These are phyloP conservation scores for Cephus rjabovi DNA, from an alignment of 2,888 invertebrate genomes.

Conservation along the genomic window DNA sequence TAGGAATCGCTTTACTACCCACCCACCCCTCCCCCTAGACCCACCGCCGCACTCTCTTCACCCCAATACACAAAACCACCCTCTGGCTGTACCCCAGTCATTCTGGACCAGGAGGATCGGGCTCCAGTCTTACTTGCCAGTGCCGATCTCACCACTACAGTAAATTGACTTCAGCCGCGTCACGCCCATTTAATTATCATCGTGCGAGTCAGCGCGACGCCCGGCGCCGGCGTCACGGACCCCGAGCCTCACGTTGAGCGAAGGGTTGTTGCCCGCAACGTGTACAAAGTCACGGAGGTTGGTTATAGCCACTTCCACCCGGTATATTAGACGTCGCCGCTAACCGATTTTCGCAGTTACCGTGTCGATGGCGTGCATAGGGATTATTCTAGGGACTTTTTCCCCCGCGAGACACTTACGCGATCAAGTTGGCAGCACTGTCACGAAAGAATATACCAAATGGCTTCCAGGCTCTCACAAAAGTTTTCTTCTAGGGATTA, in stretches of 20 bases:
- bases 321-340: too few relatives aligned
- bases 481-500: too few relatives aligned
- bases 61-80: not conserved
- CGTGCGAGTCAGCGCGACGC: constrained; percentile 9
- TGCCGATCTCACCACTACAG: constrained; percentile 10
- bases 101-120: constrained; percentile 17
- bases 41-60: not conserved
- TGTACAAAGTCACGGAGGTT: not conserved
- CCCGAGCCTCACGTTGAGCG: not conserved
- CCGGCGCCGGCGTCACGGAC: constrained; percentile 5
- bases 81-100: constrained; percentile 12
- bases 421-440: not conserved
- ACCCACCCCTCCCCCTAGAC: not conserved
- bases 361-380: not conserved
- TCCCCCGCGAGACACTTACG: not conserved
- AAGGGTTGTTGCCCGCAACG: not conserved
- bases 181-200: constrained; percentile 14
- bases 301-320: too few relatives aligned
- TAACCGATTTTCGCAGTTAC: not conserved
- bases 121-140: constrained; percentile 24
- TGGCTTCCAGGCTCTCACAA: too few relatives aligned
- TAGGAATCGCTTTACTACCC: not conserved
- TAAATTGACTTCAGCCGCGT: constrained; percentile 26
- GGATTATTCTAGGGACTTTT: not conserved
- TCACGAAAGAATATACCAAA: not conserved